Base-by-base conservation (phyloP, 2,113 vertebrate genomes). In the Pachypanchax playfairii region DNA sequence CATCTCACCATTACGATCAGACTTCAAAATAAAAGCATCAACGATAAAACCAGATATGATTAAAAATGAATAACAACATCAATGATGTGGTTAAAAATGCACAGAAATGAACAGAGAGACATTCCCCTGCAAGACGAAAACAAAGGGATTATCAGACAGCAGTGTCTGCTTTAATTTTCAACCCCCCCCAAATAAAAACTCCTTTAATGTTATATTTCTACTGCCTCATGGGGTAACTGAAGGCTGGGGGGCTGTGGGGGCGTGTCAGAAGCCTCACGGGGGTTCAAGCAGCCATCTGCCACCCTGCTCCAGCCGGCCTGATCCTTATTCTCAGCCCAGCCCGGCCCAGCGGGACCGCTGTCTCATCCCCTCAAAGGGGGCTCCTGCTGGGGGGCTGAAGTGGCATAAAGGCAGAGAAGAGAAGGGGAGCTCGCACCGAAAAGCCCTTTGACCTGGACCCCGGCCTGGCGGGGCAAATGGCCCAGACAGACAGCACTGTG, bases 251-350 rank as follows among this genome's bases (percentile, higher is more conserved):
- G 75, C 74, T 46, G 36, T 65, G 58, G 71, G 80, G 56, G 68
- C 65, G 77, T 68, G 83, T 66, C 54, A 9, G 83, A 71, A 82
- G 73, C 89, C 91, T 87, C 91, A 93, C 92, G 92, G 90, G 94
- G 90, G 89, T 92, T 92, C 89, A 52, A 70, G 77, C 41, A 84
- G 93, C 95, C 95, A 97, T 98, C 95, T 97, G 94, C 93, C 92
- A 85, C 88, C 73, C 60, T 86, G 82, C 73, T 77, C 65, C 28
- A 82, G 82, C 84, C 81, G 80, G 83, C 71, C 81, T 86, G 84
- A 88, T 85, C 85, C 78, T 87, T 65, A 87, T 88, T 74, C 79
- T 44, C 59, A 54, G 78, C 47, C 85, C 84, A 79, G 73, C 51
- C 73, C 5, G 75, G 77, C 81, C 82, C 83, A 85, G 84, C 81